Conservation (phyloP, 2,888 invertebrate species). For the Apantesis nais region DNA sequence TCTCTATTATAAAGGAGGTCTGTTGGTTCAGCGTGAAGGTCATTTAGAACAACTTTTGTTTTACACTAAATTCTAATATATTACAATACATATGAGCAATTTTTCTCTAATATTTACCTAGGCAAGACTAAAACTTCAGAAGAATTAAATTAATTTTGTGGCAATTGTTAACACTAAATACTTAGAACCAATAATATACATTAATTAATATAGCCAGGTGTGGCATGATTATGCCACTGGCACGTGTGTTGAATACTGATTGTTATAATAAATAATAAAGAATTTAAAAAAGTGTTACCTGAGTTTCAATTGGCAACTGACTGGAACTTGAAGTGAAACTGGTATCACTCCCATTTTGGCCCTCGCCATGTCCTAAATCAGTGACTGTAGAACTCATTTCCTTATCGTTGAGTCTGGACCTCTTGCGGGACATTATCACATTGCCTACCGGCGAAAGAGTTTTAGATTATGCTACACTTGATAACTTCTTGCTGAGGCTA, state of each 20-base stretch:
- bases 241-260: too few relatives aligned
- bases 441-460: constrained; percentile 47
- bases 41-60: constrained; percentile 8
- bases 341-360: constrained; percentile 67
- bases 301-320: constrained; percentile 50
- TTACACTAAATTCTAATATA: constrained; percentile 1
- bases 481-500: constrained; percentile 7
- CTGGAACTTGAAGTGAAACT: constrained; percentile 62
- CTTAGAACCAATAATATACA: background rate
- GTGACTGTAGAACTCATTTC: constrained; percentile 71
- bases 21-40: constrained; percentile 9
- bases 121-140: background rate
- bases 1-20: background rate
- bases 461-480: constrained; percentile 20
- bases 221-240: background rate
- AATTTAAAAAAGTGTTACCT: constrained; percentile 51
- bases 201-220: background rate
- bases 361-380: constrained; percentile 61
- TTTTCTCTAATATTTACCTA: background rate
- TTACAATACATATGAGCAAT: background rate
- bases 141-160: background rate
- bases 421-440: constrained; percentile 81
- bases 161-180: background rate
- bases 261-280: background rate
- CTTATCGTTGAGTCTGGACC: constrained; percentile 65